These are phyloP conservation scores for Darwinula stevensoni DNA, from an alignment of 2,888 invertebrate genomes.

Conservation along the genomic window DNA sequence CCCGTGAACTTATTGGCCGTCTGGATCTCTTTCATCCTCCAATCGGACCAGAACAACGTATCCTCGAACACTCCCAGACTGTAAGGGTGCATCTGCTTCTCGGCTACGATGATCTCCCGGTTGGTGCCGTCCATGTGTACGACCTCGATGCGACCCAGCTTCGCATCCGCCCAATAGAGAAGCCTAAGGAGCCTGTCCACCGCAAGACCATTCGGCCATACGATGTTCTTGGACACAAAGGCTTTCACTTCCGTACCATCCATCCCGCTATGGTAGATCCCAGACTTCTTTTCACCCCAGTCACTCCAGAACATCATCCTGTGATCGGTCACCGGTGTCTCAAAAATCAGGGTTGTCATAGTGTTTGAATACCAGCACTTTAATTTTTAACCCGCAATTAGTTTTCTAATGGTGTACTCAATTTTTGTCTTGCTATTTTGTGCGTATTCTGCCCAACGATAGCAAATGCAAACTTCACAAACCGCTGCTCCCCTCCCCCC, in stretches of 20 bases:
- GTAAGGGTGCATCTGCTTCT: not conserved
- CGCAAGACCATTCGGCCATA: conserved; percentile 1
- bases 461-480: too few relatives aligned
- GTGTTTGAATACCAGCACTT: too few relatives aligned
- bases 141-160: not conserved
- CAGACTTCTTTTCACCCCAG: not conserved
- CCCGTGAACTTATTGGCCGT: not conserved
- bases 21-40: not conserved
- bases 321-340: too few relatives aligned
- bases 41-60: not conserved
- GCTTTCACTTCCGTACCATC: not conserved
- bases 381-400: too few relatives aligned
- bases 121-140: not conserved
- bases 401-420: too few relatives aligned
- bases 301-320: not conserved
- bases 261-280: not conserved
- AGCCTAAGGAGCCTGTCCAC: not conserved
- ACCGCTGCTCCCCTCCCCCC: too few relatives aligned
- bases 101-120: not conserved
- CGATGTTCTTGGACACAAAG: not conserved
- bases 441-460: too few relatives aligned
- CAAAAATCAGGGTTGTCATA: too few relatives aligned
- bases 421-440: too few relatives aligned
- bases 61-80: not conserved
- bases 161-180: not conserved